These are phyloP conservation scores for Coluber constrictor DNA, from an alignment of 2,797 vertebrate genomes.

Conservation along the genomic window DNA sequence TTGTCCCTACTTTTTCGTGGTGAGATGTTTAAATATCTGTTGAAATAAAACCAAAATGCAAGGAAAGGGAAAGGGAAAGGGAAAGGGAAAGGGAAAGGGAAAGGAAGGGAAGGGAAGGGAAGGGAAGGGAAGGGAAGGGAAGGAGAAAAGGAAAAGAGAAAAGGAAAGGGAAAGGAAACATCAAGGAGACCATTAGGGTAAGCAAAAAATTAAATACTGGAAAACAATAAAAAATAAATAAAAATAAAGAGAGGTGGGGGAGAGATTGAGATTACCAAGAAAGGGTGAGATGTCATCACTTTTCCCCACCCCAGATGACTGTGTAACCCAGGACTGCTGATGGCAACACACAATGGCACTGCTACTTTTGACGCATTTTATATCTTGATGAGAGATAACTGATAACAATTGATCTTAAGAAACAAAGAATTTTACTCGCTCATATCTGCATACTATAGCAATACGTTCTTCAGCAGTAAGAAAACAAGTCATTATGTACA, in stretches of 20 bases:
- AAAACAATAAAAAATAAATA: neutral
- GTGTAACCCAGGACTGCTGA: neutral
- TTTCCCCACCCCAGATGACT: neutral
- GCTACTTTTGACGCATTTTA: neutral
- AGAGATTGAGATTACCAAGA: neutral
- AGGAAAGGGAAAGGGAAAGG: neutral
- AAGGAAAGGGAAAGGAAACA: neutral
- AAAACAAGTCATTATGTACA: neutral
- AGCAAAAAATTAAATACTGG: neutral
- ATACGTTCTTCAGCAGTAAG: neutral
- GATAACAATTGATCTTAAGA: neutral
- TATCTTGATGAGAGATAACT: neutral
- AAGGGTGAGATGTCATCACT: neutral
- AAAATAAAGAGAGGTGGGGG: neutral
- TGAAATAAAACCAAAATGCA: neutral
- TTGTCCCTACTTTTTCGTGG: neutral
- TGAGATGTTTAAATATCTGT: neutral
- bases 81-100: too few species aligned
- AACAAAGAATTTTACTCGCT: neutral
- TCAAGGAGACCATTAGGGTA: neutral
- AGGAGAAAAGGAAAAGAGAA: neutral
- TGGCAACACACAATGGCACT: neutral
- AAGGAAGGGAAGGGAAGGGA: too few species aligned
- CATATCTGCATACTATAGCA: neutral
- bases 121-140: too few species aligned